Evolutionary conservation across 2,113 vertebrate species (phyloP), one percentile per base, ranked within the genome.

Genomic region (Amphilophus citrinellus): DNA sequence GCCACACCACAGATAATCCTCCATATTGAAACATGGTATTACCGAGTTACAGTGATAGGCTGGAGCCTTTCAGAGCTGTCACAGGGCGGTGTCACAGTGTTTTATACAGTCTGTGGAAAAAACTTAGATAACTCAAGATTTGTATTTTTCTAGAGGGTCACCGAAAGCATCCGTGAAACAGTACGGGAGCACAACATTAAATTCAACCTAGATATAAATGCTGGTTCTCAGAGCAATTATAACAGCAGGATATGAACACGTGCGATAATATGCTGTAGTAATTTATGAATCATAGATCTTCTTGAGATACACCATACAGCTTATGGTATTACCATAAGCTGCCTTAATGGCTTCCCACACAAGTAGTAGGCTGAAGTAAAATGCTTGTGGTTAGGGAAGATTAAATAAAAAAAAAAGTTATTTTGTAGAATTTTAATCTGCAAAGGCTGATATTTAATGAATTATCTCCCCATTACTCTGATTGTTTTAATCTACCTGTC

Each of bases 261-360:
- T 63, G 20, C 61, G 78, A 84, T 79, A 15, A 75, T 50, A 62
- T 15, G 3, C 44, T 39, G 6, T 58, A 37, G 50, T 13, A 17
- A 50, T 78, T 14, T 59, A 35, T 65, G 78, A 84, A 62, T 84
- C 76, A 85, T 85, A 68, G 62, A 86, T 87, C 87, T 76, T 87
- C 87, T 76, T 77, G 61, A 84, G 83, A 82, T 84, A 83, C 58
- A 79, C 56, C 60, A 47, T 81, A 71, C 15, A 86, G 63, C 76
- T 87, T 68, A 39, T 66, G 32, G 32, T 60, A 71, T 84, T 79
- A 87, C 77, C 76, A 83, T 53, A 77, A 20, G 50, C 81, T 66
- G 57, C n/a, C 56, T 83, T 81, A 75, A 61, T 63, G 47, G 62
- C 71, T 65, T 77, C 61, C 80, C 65, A 83, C 79, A 85, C 59